Evolutionary conservation across 2,113 vertebrate species (phyloP).

Genomic region (Sander vitreus): DNA sequence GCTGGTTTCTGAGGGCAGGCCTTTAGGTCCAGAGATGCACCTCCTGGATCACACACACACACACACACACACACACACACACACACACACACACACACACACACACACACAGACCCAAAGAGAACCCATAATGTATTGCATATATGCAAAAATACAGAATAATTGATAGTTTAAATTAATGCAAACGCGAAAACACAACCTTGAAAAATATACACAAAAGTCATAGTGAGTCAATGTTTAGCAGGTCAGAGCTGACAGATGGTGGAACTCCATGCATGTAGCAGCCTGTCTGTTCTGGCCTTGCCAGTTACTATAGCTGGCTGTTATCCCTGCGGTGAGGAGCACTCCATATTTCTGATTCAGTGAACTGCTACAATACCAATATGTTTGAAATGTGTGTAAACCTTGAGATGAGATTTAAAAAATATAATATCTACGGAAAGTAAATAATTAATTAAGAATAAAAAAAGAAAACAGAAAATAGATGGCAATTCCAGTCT

Average conservation of each 20-base stretch:
- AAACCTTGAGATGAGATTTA: conserved; percentile 7
- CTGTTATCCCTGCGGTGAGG: conserved; percentile 53
- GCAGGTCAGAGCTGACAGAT: conserved; percentile 60
- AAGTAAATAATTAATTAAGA: conserved; percentile 12
- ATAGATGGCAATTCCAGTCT: background rate
- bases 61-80: conserved; percentile 1
- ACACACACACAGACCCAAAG: background rate
- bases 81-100: background rate
- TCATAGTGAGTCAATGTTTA: conserved; percentile 18
- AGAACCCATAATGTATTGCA: background rate
- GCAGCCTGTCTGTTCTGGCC: conserved; percentile 49
- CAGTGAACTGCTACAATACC: conserved; percentile 28
- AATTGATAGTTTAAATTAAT: background rate
- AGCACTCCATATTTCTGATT: conserved; percentile 27
- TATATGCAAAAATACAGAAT: background rate
- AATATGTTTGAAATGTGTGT: conserved; percentile 35
- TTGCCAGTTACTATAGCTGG: conserved; percentile 34
- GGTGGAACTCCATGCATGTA: conserved; percentile 54
- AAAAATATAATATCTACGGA: background rate
- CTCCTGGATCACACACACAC: conserved; percentile 82
- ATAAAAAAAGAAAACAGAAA: background rate
- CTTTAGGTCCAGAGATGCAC: conserved; percentile 95
- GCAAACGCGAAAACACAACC: background rate
- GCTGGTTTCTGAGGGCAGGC: conserved; percentile 92
- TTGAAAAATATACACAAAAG: conserved; percentile 12